Conservation (phyloP, 2,797 vertebrate species). For the Rhynchotus rufescens region DNA sequence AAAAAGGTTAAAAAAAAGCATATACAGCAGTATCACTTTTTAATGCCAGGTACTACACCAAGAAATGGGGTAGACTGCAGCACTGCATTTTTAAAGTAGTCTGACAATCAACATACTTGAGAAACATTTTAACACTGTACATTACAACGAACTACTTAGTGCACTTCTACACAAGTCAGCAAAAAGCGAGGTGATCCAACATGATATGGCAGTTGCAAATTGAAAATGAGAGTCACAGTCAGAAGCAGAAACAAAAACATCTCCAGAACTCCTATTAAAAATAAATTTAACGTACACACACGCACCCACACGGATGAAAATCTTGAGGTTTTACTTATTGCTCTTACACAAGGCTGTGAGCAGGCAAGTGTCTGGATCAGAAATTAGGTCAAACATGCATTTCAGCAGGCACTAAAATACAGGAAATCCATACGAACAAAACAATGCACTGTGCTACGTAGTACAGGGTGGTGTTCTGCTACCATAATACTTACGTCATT, state of each 20-base stretch:
- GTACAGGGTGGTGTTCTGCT: constrained; percentile 66
- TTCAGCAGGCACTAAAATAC: constrained; percentile 66
- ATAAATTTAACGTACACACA: not conserved
- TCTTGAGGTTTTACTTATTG: constrained; percentile 59
- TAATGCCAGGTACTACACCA: not conserved
- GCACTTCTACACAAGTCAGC: constrained; percentile 57
- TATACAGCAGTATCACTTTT: constrained; percentile 2
- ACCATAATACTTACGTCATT: constrained; percentile 60
- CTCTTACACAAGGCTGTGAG: constrained; percentile 56
- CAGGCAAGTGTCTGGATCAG: constrained; percentile 55
- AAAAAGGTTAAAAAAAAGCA: not conserved
- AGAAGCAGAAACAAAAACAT: constrained; percentile 36
- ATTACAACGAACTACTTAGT: constrained; percentile 34
- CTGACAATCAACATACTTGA: constrained; percentile 38
- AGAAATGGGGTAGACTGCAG: constrained; percentile 10
- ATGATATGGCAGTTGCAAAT: constrained; percentile 38
- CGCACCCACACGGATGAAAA: not conserved
- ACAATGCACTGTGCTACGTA: constrained; percentile 57
- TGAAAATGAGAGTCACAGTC: constrained; percentile 22
- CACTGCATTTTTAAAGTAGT: constrained; percentile 58
- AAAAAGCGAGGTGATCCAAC: constrained; percentile 39
- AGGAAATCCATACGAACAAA: constrained; percentile 62
- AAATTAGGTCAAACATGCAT: constrained; percentile 80
- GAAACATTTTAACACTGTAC: constrained; percentile 43
- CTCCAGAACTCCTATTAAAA: constrained; percentile 29